Percentiles rank a stretch among this genome's conserved stretches.
These are phyloP conservation scores for Sebastes vulpes DNA, from an alignment of 2,797 vertebrate species.

Conservation along the genomic window DNA sequence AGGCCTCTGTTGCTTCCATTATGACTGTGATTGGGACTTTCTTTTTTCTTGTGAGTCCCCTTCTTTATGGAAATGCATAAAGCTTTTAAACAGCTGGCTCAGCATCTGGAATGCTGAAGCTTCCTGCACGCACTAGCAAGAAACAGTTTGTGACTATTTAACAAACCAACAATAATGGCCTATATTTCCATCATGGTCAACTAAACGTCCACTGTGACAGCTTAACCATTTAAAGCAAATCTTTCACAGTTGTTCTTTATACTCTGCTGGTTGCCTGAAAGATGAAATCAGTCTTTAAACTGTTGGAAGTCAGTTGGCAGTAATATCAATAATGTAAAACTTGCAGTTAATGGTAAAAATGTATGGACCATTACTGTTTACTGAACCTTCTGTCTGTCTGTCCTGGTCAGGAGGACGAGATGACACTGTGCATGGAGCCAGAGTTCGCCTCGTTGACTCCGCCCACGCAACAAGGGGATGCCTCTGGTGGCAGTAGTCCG, in stretches of 20 bases:
- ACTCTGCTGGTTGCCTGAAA: not conserved
- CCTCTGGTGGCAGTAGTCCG: slow-evolving; percentile 90
- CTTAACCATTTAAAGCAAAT: not conserved
- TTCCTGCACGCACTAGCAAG: not conserved
- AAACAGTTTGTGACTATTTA: not conserved
- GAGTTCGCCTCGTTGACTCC: slow-evolving; percentile 92
- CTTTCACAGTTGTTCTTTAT: not conserved
- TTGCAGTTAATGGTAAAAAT: not conserved
- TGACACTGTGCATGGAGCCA: slow-evolving; percentile 92
- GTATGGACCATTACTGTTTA: not conserved
- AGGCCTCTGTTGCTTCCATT: not conserved
- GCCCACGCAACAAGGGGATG: slow-evolving; percentile 92
- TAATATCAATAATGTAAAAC: not conserved
- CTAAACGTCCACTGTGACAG: not conserved
- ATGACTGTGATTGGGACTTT: not conserved
- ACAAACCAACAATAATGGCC: not conserved
- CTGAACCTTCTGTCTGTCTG: slow-evolving; percentile 16
- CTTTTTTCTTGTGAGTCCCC: not conserved
- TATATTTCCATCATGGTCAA: not conserved
- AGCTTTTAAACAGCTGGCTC: slow-evolving; percentile 1
- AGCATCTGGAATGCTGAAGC: not conserved
- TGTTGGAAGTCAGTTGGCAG: not conserved
- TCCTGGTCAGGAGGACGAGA: slow-evolving; percentile 89
- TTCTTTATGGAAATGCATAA: not conserved
- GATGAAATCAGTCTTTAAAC: not conserved